Conservation (phyloP, 1,140 invertebrate genomes). For the Drosophila lowei region DNA sequence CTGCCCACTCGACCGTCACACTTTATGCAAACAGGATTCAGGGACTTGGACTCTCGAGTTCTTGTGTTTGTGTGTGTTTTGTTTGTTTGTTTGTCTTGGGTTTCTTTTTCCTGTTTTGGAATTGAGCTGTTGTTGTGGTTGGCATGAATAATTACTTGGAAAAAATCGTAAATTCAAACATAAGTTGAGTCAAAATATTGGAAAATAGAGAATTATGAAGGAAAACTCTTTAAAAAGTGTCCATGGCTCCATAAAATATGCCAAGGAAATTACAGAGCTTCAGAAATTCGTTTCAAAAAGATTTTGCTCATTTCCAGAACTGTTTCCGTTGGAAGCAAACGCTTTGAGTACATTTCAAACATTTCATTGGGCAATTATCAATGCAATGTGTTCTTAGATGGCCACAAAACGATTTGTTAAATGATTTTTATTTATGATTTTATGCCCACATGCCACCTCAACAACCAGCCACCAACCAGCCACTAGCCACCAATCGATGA, state of each 20-base stretch:
- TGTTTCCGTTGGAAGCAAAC: too few relatives aligned
- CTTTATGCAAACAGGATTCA: slow-evolving; percentile 55
- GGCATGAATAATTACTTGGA: slow-evolving; percentile 57
- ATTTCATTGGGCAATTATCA: slow-evolving; percentile 30
- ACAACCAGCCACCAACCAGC: slow-evolving; percentile 63
- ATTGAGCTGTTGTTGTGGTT: slow-evolving; percentile 45
- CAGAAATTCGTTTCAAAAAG: too few relatives aligned
- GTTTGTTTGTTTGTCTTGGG: slow-evolving; percentile 26
- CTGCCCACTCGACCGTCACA: slow-evolving; percentile 69
- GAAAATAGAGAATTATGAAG: not conserved
- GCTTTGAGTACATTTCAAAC: slow-evolving; percentile 38
- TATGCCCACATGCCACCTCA: slow-evolving; percentile 72
- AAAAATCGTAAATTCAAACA: slow-evolving; percentile 49
- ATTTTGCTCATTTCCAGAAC: too few relatives aligned
- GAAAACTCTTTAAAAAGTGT: too few relatives aligned
- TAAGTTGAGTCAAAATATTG: slow-evolving; percentile 13
- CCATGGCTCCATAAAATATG: too few relatives aligned
- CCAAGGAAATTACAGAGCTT: too few relatives aligned
- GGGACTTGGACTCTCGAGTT: not conserved
- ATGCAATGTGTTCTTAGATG: slow-evolving; percentile 19
- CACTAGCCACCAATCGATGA: slow-evolving; percentile 40
- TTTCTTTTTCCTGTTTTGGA: slow-evolving; percentile 16
- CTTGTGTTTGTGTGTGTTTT: slow-evolving; percentile 6
- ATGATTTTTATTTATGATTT: slow-evolving; percentile 76
- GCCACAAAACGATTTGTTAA: slow-evolving; percentile 66